phyloP scores from a whole-genome alignment of 2,797 vertebrate species.

The Australoheros facetus region DNA sequence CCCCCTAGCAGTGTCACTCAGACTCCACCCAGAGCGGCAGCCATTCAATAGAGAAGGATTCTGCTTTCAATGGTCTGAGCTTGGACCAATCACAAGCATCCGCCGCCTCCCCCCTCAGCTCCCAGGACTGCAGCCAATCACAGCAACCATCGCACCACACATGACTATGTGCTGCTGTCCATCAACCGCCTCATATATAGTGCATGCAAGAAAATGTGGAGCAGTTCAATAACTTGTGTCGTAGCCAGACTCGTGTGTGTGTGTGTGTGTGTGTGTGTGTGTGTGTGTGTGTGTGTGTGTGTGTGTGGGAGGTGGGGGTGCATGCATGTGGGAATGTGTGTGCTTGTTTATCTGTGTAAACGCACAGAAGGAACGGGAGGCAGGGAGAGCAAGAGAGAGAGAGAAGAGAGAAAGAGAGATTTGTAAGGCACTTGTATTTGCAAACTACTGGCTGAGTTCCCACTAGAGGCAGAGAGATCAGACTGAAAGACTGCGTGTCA shows the following conservation, averaged over 20 bases:
- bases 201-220: conserved; percentile 89
- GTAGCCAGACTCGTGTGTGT: conserved; percentile 59
- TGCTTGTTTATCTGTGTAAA: conserved; percentile 64
- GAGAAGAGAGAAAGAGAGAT: conserved; percentile 33
- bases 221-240: conserved; percentile 84
- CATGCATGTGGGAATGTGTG: conserved; percentile 54
- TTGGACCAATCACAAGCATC: conserved; percentile 81
- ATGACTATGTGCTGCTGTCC: conserved; percentile 91
- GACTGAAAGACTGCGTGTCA: conserved; percentile 57
- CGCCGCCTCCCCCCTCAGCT: conserved; percentile 66
- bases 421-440: conserved; percentile 74
- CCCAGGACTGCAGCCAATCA: conserved; percentile 82
- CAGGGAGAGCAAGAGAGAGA: conserved; percentile 24
- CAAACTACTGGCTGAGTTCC: conserved; percentile 79
- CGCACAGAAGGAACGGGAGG: conserved; percentile 31
- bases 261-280: conserved; percentile 17
- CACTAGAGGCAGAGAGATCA: conserved; percentile 71
- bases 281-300: conserved; percentile 11
- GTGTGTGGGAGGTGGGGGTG: conserved; percentile 1
- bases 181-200: conserved; percentile 94
- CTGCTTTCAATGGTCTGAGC: conserved; percentile 83
- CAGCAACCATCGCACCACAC: conserved; percentile 75
- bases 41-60: conserved; percentile 84
- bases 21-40: conserved; percentile 81
- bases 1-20: conserved; percentile 69